Percentiles rank a stretch among this genome's conserved stretches.
These are phyloP conservation scores for Sciurus carolinensis DNA, from an alignment of 2,797 vertebrate species.

Conservation along the genomic window DNA sequence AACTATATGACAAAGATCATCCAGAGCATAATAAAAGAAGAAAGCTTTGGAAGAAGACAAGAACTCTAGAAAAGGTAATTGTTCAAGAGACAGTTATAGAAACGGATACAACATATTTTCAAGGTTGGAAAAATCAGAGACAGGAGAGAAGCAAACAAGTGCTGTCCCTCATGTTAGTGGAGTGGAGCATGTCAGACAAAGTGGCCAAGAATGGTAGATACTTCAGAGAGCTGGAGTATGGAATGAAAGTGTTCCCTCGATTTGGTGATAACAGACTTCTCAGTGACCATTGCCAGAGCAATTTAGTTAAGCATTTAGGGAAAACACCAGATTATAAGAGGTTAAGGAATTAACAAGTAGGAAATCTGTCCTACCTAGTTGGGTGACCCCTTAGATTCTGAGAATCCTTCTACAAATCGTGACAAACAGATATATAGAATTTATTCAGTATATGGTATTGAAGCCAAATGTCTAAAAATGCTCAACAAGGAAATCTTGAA, in stretches of 20 bases:
- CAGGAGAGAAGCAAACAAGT: neutral
- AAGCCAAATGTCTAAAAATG: neutral
- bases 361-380: neutral
- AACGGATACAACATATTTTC: neutral
- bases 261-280: neutral
- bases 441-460: neutral
- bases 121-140: neutral
- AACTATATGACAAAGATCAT: neutral
- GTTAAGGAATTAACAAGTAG: neutral
- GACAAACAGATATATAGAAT: neutral
- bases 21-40: neutral
- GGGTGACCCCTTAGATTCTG: neutral
- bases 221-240: neutral
- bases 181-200: neutral
- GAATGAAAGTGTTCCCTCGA: neutral
- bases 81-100: neutral
- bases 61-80: neutral
- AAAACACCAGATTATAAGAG: constrained; percentile 1
- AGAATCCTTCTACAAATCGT: neutral
- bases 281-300: neutral
- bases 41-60: neutral
- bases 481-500: neutral
- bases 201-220: neutral
- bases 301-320: neutral
- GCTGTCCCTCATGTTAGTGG: neutral